Percentiles rank a stretch among this genome's conserved stretches.
phyloP scores from a whole-genome alignment of 1,140 invertebrate genomes.

The Heliconius melpomene region DNA sequence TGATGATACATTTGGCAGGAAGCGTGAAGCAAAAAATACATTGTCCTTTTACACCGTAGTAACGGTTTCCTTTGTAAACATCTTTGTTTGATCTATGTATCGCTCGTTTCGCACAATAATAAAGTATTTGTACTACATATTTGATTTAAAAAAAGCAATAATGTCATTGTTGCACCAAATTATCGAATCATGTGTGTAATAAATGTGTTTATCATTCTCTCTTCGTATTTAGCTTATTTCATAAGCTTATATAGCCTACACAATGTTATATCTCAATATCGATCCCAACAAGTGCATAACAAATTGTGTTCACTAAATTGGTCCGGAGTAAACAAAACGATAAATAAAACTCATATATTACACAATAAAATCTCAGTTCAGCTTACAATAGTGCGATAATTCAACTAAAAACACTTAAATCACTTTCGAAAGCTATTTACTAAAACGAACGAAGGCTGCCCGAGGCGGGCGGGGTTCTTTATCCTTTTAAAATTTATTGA shows the following conservation, averaged over 20 bases:
- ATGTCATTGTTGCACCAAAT: too few relatives aligned
- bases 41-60: too few relatives aligned
- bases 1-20: too few relatives aligned
- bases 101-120: too few relatives aligned
- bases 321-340: neutral
- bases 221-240: too few relatives aligned
- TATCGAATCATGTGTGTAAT: too few relatives aligned
- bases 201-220: too few relatives aligned
- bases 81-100: too few relatives aligned
- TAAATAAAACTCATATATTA: constrained; percentile 5
- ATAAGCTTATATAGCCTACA: neutral
- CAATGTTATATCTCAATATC: neutral
- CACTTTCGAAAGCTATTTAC: constrained; percentile 12
- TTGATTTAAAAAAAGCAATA: too few relatives aligned
- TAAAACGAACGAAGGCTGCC: neutral
- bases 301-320: neutral
- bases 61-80: too few relatives aligned
- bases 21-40: too few relatives aligned
- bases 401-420: constrained; percentile 8
- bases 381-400: constrained; percentile 9
- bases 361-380: neutral
- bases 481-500: constrained; percentile 4
- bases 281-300: neutral
- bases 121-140: too few relatives aligned
- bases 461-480: neutral